These are phyloP conservation scores for Rhopalosiphum nymphaeae DNA, from an alignment of 2,888 invertebrate genomes.

Conservation along the genomic window DNA sequence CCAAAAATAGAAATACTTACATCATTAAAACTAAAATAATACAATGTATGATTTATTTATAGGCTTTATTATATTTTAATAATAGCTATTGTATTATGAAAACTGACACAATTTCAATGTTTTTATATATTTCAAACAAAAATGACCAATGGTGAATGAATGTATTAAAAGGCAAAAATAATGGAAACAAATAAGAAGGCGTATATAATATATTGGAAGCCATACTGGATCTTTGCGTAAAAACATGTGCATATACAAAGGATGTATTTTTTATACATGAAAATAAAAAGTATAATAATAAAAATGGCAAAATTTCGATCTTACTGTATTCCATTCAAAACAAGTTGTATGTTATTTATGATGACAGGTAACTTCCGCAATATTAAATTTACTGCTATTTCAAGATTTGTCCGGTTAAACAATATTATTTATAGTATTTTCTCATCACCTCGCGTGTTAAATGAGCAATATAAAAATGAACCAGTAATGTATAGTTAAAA, in stretches of 20 bases:
- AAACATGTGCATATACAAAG: neutral
- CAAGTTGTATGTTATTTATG: slow-evolving; percentile 43
- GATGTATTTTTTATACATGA: slow-evolving; percentile 10
- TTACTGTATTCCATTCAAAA: neutral
- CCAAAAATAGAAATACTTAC: neutral
- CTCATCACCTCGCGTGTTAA: slow-evolving; percentile 30
- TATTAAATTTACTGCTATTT: slow-evolving; percentile 37
- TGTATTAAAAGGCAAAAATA: neutral
- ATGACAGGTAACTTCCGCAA: slow-evolving; percentile 35
- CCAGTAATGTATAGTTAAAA: neutral
- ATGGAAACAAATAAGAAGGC: slow-evolving; percentile 15
- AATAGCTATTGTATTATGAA: neutral
- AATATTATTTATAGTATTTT: slow-evolving; percentile 51
- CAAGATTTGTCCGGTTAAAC: slow-evolving; percentile 37
- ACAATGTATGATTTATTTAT: neutral
- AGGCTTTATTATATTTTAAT: neutral
- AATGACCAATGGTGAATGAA: neutral
- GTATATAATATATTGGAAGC: slow-evolving; percentile 31
- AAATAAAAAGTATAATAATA: neutral
- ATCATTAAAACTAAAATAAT: neutral
- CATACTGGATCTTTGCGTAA: slow-evolving; percentile 25
- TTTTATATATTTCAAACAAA: neutral
- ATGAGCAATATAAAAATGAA: slow-evolving; percentile 7
- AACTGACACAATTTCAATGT: neutral
- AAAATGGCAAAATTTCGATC: slow-evolving; percentile 16